phyloP scores from a whole-genome alignment of 2,797 vertebrate genomes.

The Falco naumanni region DNA sequence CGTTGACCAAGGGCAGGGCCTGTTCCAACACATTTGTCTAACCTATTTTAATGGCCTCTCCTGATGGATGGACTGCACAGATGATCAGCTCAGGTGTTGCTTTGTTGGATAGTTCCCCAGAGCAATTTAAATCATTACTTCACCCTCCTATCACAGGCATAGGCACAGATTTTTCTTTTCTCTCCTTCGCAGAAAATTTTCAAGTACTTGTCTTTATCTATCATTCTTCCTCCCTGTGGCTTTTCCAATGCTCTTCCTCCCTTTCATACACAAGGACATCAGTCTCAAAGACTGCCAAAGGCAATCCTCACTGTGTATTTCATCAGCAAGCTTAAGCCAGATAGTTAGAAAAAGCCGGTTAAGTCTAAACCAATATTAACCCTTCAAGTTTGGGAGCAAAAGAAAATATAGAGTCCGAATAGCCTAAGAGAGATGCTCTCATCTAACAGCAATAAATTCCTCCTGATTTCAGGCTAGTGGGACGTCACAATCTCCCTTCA shows the following conservation, averaged over 20 bases:
- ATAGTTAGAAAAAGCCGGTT: not conserved
- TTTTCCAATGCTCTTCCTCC: not conserved
- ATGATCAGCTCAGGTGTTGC: slow-evolving; percentile 21
- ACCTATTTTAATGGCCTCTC: not conserved
- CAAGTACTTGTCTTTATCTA: not conserved
- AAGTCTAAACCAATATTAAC: not conserved
- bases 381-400: not conserved
- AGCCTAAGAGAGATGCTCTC: not conserved
- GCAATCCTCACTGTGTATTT: not conserved
- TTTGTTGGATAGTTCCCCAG: not conserved
- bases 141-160: not conserved
- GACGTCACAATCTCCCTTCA: not conserved
- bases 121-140: slow-evolving; percentile 32
- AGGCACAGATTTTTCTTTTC: slow-evolving; percentile 3
- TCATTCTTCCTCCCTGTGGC: not conserved
- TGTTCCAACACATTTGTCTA: not conserved
- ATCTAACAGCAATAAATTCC: not conserved
- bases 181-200: not conserved
- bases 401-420: not conserved
- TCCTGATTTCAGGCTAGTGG: not conserved
- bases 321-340: not conserved
- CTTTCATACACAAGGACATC: not conserved
- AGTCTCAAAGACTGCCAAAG: slow-evolving; percentile 6
- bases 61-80: slow-evolving; percentile 1
- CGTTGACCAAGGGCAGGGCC: not conserved